Conservation (phyloP, 2,888 invertebrate genomes). For the Hypercompe scribonia region DNA sequence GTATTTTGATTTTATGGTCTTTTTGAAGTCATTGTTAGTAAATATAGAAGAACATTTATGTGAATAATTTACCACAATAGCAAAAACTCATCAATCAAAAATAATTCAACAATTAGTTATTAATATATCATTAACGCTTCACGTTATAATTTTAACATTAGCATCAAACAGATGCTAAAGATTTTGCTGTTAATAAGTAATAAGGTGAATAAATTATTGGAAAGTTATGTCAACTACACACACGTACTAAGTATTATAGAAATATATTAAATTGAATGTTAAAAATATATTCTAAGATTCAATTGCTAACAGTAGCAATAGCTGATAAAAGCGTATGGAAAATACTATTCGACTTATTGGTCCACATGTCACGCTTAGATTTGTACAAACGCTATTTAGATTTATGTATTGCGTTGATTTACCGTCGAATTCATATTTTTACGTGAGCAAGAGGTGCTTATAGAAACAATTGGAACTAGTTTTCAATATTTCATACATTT, state of each 20-base stretch:
- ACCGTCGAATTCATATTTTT: conserved; percentile 39
- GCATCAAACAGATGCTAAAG: too few species aligned
- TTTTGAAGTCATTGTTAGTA: not conserved
- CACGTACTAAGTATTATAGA: too few species aligned
- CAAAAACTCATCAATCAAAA: too few species aligned
- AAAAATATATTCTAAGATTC: not conserved
- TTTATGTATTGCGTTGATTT: conserved; percentile 17
- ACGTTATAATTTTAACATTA: too few species aligned
- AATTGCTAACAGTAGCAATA: too few species aligned
- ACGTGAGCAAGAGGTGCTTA: conserved; percentile 47
- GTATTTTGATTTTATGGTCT: not conserved
- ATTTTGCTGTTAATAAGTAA: too few species aligned
- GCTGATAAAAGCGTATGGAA: not conserved
- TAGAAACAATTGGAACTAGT: conserved; percentile 52
- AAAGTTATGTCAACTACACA: too few species aligned
- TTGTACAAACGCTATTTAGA: conserved; percentile 7
- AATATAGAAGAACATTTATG: too few species aligned
- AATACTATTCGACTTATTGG: not conserved
- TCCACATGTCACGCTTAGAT: not conserved
- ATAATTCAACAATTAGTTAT: too few species aligned
- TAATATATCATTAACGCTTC: too few species aligned
- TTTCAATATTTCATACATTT: conserved; percentile 70
- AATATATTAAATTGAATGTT: not conserved
- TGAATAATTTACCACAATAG: too few species aligned
- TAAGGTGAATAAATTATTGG: too few species aligned